Base-by-base conservation (phyloP, 1,140 invertebrate species). In the Spodoptera frugiperda region DNA sequence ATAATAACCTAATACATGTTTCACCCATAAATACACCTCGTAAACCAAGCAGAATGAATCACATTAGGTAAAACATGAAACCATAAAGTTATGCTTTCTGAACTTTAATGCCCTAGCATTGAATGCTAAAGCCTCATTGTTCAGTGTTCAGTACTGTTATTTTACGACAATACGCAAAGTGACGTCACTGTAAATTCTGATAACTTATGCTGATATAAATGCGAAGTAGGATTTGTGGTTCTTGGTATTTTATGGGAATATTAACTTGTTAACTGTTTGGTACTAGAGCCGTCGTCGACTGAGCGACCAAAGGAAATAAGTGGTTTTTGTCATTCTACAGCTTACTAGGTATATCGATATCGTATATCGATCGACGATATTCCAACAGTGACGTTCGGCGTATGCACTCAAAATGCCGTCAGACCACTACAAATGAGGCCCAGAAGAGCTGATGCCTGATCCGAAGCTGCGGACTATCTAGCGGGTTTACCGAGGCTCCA, bases 21-120 rank as follows among this genome's bases (percentile, higher is more conserved):
- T 15, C 14, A 63, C 6, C 48, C n/a, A 3, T 11, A 65, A 53
- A 25, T 25, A 71, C 39, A 57, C 33, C 21, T 57, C 25, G 25
- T 68, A 51, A 53, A 68, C 65, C 10, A 71, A 55, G 68, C n/a
- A 11, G 21, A 48, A 46, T 73, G 71, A 73, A 73, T 73, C 39
- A 59, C 54, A 73, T 46, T 49, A 61, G 14, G 17, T 55, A 25
- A 55, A 21, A 21, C 33, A 39, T 39, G 3, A 48, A 57, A 49
- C 55, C 39, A 30, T 73, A 61, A 73, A 59, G 39, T 73, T 73
- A 73, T 73, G 71, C 54, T 73, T 73, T 73, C 71, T 73, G 71
- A 46, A 73, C 71, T 73, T 25, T 48, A 61, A 61, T 73, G 71
- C 55, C 48, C 49, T 61, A 49, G 54, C 21, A 73, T 73, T 73